Percentiles rank a stretch among this genome's conserved stretches.
Evolutionary conservation across 2,888 invertebrate species (phyloP).

Genomic region (Orthonevra nobilis): DNA sequence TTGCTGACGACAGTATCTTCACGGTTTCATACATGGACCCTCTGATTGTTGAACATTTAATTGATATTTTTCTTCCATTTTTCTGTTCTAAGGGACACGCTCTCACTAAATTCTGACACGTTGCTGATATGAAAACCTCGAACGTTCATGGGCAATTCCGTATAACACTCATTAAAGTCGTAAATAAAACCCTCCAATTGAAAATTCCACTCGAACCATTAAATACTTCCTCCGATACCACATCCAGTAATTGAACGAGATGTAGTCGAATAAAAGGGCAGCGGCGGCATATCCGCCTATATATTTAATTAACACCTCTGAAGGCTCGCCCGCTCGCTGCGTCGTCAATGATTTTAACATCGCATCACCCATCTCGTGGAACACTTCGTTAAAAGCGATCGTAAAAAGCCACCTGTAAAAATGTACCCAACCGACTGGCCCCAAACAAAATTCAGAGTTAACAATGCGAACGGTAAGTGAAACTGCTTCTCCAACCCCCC

Average conservation of each 20-base stretch:
- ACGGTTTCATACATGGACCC: no score
- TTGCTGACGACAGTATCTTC: no score
- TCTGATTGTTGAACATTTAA: no score
- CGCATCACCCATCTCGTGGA: constrained; percentile 42
- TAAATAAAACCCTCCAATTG: constrained; percentile 4
- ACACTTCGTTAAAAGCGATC: constrained; percentile 60
- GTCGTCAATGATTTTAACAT: constrained; percentile 43
- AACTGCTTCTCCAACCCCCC: constrained; percentile 9
- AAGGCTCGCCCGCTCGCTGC: neutral
- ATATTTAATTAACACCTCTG: constrained; percentile 56
- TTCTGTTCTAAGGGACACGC: no score
- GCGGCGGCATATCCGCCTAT: constrained; percentile 14
- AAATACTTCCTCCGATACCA: constrained; percentile 7
- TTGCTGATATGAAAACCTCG: no score
- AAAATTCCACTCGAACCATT: neutral
- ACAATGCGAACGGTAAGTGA: neutral
- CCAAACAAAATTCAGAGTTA: constrained; percentile 17
- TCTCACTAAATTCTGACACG: no score
- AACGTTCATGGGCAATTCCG: neutral
- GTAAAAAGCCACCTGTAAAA: constrained; percentile 61
- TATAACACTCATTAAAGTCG: constrained; percentile 4
- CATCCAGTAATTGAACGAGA: constrained; percentile 50
- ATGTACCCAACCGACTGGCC: constrained; percentile 1
- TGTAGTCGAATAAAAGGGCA: constrained; percentile 52
- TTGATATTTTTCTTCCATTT: no score